Percentiles rank a stretch among this genome's conserved stretches.
Conservation (phyloP, 1,140 invertebrate species). For the Apis cerana region DNA sequence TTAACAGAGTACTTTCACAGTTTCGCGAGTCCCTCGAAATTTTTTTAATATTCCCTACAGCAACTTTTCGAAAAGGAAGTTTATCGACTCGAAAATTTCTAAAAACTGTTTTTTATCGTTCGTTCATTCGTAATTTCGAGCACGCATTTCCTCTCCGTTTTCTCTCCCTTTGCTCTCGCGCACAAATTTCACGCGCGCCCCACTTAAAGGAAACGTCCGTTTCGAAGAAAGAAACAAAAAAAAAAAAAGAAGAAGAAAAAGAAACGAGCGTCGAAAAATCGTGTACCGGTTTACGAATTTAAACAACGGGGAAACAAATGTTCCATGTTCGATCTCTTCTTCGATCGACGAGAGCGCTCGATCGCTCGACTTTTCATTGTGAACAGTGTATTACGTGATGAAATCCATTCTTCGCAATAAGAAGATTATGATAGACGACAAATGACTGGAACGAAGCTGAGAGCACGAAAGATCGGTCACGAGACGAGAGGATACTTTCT, state of each 20-base stretch:
- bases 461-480: slow-evolving; percentile 11
- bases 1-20: too few relatives aligned
- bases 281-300: background rate
- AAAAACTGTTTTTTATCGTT: too few relatives aligned
- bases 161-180: background rate
- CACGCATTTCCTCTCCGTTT: too few relatives aligned
- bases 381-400: slow-evolving; percentile 1
- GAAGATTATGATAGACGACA: slow-evolving; percentile 21
- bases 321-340: slow-evolving; percentile 11
- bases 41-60: too few relatives aligned
- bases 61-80: too few relatives aligned
- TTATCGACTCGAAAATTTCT: too few relatives aligned
- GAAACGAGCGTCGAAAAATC: slow-evolving; percentile 21
- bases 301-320: background rate
- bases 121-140: too few relatives aligned
- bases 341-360: background rate
- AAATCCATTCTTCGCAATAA: background rate
- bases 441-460: background rate
- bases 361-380: background rate
- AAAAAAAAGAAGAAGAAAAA: too few relatives aligned
- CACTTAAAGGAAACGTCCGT: slow-evolving; percentile 3
- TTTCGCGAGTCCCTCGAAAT: too few relatives aligned
- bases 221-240: too few relatives aligned
- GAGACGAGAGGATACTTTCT: slow-evolving; percentile 48
- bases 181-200: slow-evolving; percentile 12